A percentile compares a stretch with the other conserved stretches of the same genome.
These are phyloP conservation scores for Myodes glareolus DNA, from an alignment of 2,113 vertebrate species.

Conservation along the genomic window DNA sequence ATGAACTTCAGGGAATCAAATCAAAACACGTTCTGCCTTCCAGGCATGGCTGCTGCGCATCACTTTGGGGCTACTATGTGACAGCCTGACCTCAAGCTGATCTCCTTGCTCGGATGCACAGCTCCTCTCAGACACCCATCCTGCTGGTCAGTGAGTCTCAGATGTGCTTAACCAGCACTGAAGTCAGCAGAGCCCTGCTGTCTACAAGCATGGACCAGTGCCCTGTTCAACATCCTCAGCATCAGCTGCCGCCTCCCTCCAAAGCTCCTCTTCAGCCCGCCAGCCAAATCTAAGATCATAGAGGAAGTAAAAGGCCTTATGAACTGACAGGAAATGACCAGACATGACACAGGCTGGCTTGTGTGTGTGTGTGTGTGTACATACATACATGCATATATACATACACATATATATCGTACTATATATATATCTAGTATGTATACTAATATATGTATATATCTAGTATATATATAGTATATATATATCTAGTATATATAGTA, in stretches of 20 bases:
- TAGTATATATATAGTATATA: neutral
- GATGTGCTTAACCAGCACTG: neutral
- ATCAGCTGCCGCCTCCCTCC: neutral
- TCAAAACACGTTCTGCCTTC: neutral
- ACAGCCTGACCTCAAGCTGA: neutral
- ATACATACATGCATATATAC: too few species aligned
- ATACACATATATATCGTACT: too few species aligned
- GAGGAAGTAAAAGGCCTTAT: neutral
- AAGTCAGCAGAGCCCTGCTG: neutral
- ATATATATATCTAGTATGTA: too few species aligned
- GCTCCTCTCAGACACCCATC: neutral
- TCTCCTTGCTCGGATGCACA: neutral
- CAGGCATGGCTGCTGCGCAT: fast-evolving
- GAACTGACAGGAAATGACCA: neutral
- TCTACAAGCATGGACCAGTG: neutral
- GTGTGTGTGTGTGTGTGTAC: too few species aligned
- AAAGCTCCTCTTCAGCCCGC: neutral
- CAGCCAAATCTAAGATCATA: neutral
- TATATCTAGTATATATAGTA: too few species aligned
- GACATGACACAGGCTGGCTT: too few species aligned
- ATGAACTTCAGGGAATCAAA: neutral
- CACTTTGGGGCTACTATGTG: too few species aligned
- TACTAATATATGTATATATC: too few species aligned
- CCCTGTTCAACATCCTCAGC: neutral
- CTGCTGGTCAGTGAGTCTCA: neutral